Conservation (phyloP, 1,140 invertebrate species). For the Diabrotica undecimpunctata region DNA sequence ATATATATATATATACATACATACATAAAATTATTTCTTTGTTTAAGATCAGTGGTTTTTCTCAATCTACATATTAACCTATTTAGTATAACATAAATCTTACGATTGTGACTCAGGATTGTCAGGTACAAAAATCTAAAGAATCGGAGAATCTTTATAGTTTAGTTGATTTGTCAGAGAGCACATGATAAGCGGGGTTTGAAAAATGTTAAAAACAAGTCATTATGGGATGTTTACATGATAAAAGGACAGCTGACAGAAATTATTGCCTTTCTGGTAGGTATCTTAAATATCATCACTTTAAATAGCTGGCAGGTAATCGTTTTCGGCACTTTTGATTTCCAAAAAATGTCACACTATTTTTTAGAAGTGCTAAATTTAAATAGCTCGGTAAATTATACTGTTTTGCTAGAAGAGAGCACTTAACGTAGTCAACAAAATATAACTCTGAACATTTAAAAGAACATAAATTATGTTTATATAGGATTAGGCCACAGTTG, state of each 20-base stretch:
- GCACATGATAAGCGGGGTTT: neutral
- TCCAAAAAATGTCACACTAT: constrained; percentile 11
- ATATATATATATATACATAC: no score
- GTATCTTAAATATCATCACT: constrained; percentile 8
- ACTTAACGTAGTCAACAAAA: no score
- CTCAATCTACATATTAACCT: no score
- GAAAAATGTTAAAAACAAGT: constrained; percentile 20
- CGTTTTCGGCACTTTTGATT: constrained; percentile 5
- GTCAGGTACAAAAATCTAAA: no score
- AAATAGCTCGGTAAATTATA: constrained; percentile 8
- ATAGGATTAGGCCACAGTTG: no score
- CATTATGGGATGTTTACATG: constrained; percentile 21
- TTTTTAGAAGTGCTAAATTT: constrained; percentile 17
- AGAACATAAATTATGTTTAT: no score
- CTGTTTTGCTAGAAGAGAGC: neutral
- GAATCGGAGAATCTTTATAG: no score
- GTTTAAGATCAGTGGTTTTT: no score
- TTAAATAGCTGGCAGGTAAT: constrained; percentile 10
- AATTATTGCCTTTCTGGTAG: constrained; percentile 12
- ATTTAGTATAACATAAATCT: no score
- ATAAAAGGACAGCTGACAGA: constrained; percentile 15
- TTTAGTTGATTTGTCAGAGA: neutral
- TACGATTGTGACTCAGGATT: no score
- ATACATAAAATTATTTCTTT: no score
- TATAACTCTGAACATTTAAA: no score